Evolutionary conservation across 2,888 invertebrate genomes (phyloP).

Genomic region (Laspeyria flexula): DNA sequence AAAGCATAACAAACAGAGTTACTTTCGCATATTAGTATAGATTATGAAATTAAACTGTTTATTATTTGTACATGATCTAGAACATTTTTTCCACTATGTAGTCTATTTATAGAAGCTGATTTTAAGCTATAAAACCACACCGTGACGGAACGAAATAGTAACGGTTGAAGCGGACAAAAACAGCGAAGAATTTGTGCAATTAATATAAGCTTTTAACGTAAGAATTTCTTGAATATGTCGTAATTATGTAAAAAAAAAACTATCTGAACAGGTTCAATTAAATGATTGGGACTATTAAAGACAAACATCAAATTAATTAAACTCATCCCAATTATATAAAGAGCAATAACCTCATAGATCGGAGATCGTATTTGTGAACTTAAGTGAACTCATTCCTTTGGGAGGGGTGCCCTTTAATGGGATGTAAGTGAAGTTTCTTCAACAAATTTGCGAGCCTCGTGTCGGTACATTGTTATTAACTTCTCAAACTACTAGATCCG

Average conservation of each 20-base stretch:
- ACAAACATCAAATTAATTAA: not conserved
- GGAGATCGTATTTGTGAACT: not conserved
- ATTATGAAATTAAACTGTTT: too few relatives aligned
- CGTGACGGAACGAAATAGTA: too few relatives aligned
- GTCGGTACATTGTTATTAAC: not conserved
- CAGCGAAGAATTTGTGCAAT: not conserved
- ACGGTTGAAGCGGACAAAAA: too few relatives aligned
- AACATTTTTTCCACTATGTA: too few relatives aligned
- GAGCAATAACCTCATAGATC: slow-evolving; percentile 1
- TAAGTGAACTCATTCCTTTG: not conserved
- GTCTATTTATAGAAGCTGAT: too few relatives aligned
- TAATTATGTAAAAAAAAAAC: not conserved
- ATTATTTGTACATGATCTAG: too few relatives aligned
- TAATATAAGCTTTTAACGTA: not conserved
- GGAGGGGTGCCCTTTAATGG: not conserved
- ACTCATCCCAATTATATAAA: slow-evolving; percentile 1
- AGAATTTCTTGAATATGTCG: not conserved
- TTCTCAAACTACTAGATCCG: not conserved
- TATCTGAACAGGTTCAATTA: not conserved
- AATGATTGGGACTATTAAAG: not conserved
- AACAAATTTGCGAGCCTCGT: not conserved
- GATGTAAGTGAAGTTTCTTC: not conserved
- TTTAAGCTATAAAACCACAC: too few relatives aligned
- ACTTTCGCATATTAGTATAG: too few relatives aligned
- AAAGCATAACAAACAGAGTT: too few relatives aligned